phyloP scores from a whole-genome alignment of 2,797 vertebrate genomes.

The Poeciliopsis paucimaculata region DNA sequence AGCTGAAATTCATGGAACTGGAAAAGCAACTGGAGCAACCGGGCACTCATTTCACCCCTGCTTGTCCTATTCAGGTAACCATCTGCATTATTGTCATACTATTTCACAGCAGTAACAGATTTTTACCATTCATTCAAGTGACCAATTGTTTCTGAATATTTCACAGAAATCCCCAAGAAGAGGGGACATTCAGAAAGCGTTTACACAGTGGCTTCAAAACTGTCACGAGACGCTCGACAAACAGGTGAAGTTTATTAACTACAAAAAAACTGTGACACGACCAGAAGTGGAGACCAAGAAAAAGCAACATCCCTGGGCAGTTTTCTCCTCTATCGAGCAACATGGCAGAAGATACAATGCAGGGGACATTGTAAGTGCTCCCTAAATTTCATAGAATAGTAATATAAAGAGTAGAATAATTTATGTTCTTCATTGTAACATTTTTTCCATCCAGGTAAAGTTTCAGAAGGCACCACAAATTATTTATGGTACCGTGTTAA shows the following conservation, averaged over 20 bases:
- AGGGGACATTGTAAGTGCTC: slow-evolving; percentile 83
- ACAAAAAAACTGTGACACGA: slow-evolving; percentile 73
- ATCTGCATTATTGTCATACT: background rate
- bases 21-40: slow-evolving; percentile 86
- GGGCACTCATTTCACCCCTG: slow-evolving; percentile 86
- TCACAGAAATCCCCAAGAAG: slow-evolving; percentile 81
- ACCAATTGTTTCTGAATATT: background rate
- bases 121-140: background rate
- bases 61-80: slow-evolving; percentile 87
- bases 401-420: background rate
- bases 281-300: slow-evolving; percentile 83
- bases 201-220: slow-evolving; percentile 86
- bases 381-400: background rate
- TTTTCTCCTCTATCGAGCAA: slow-evolving; percentile 86
- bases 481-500: slow-evolving; percentile 84
- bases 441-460: slow-evolving; percentile 83
- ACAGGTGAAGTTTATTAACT: slow-evolving; percentile 88
- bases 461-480: slow-evolving; percentile 84
- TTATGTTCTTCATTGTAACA: background rate
- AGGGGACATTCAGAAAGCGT: slow-evolving; percentile 87
- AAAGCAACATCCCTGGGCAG: slow-evolving; percentile 88
- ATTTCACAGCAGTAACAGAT: background rate
- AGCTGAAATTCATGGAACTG: slow-evolving; percentile 93
- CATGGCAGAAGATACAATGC: slow-evolving; percentile 84
- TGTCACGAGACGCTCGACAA: slow-evolving; percentile 92